Evolutionary conservation across 2,888 invertebrate genomes (phyloP).

Genomic region (Litoditis marina): DNA sequence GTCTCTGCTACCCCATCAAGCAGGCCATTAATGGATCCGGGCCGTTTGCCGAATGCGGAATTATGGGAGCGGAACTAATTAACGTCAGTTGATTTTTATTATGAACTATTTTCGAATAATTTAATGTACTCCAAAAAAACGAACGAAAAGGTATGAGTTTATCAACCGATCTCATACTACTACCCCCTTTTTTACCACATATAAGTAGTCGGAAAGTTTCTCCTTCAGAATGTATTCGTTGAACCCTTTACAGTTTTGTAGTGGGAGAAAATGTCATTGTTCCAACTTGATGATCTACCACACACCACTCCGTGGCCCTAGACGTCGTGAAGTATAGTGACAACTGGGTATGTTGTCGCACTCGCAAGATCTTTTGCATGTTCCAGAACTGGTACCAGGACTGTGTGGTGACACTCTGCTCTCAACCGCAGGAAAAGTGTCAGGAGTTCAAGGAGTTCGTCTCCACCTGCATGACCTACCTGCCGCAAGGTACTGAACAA

Average conservation of each 20-base stretch:
- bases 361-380: too few species aligned
- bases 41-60: constrained; percentile 45
- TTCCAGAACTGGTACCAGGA: constrained; percentile 38
- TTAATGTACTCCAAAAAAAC: too few species aligned
- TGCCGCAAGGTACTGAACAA: constrained; percentile 11
- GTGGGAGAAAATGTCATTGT: not conserved
- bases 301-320: too few species aligned
- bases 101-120: too few species aligned
- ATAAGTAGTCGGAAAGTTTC: too few species aligned
- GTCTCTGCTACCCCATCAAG: constrained; percentile 27
- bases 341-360: too few species aligned
- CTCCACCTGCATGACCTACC: constrained; percentile 27
- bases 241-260: too few species aligned
- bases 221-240: too few species aligned
- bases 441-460: constrained; percentile 29
- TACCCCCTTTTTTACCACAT: too few species aligned
- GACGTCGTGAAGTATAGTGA: too few species aligned
- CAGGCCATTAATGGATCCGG: constrained; percentile 37
- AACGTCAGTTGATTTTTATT: not conserved
- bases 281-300: not conserved
- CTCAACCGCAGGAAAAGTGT: constrained; percentile 25
- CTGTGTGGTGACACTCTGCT: constrained; percentile 50
- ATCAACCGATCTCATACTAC: too few species aligned
- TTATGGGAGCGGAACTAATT: constrained; percentile 31
- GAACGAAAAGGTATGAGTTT: too few species aligned